These are phyloP conservation scores for Cheumatopsyche charites DNA, from an alignment of 1,140 invertebrate species.

Conservation along the genomic window DNA sequence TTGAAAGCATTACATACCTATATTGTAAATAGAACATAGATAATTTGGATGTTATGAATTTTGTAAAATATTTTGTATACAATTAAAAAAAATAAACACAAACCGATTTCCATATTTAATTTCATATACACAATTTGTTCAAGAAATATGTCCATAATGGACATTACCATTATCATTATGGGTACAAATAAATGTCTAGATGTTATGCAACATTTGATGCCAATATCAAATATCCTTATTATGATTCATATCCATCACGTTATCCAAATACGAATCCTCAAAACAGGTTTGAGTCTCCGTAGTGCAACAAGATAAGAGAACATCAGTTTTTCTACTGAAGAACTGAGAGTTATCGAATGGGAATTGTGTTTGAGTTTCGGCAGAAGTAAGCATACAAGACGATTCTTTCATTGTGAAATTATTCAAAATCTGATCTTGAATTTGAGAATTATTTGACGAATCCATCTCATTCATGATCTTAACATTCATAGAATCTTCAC, in stretches of 20 bases:
- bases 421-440: background rate
- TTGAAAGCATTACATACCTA: too few relatives aligned
- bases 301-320: slow-evolving; percentile 30
- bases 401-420: background rate
- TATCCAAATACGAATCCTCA: slow-evolving; percentile 5
- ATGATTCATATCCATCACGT: background rate
- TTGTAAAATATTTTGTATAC: background rate
- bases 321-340: slow-evolving; percentile 36
- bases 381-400: background rate
- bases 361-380: slow-evolving; percentile 15
- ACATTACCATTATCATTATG: too few relatives aligned
- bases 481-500: background rate
- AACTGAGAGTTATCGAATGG: slow-evolving; percentile 7
- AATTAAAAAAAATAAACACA: too few relatives aligned
- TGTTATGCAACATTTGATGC: too few relatives aligned
- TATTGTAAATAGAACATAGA: too few relatives aligned
- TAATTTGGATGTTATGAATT: too few relatives aligned
- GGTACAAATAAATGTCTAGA: too few relatives aligned
- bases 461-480: background rate
- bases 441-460: background rate
- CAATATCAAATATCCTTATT: slow-evolving; percentile 11
- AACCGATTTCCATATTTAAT: too few relatives aligned
- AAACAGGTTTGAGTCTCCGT: slow-evolving; percentile 38
- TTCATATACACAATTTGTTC: too few relatives aligned
- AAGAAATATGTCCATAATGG: too few relatives aligned